Percentiles rank a stretch among this genome's conserved stretches.
phyloP scores from a whole-genome alignment of 2,888 invertebrate genomes.

The Pheosia tremula region DNA sequence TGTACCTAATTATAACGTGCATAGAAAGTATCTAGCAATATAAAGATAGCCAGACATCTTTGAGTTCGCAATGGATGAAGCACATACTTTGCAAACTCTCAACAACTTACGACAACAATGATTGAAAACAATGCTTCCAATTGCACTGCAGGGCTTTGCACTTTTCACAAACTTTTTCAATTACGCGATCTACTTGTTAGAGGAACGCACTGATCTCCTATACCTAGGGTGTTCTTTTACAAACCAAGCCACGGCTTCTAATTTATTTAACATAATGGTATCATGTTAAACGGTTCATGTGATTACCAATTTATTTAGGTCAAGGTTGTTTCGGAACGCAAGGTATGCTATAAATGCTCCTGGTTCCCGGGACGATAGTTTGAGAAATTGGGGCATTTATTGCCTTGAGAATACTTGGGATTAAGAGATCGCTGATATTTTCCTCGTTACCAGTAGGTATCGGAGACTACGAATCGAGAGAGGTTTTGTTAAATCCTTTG shows the following conservation, averaged over 20 bases:
- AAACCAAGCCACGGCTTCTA: no score
- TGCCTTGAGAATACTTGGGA: constrained; percentile 3
- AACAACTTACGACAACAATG: constrained; percentile 11
- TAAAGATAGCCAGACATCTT: no score
- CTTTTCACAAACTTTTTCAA: constrained; percentile 11
- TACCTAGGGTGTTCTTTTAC: no score
- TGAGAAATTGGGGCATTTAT: constrained; percentile 9
- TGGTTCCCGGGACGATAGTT: constrained; percentile 12
- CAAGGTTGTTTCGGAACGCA: constrained; percentile 25
- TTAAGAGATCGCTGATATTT: not conserved
- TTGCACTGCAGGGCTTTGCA: constrained; percentile 3
- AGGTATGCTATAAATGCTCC: constrained; percentile 11
- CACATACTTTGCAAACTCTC: no score
- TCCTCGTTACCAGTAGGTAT: no score
- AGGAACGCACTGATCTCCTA: no score
- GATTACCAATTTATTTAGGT: constrained; percentile 18
- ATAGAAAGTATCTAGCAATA: no score
- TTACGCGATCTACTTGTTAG: constrained; percentile 13
- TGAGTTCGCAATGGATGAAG: no score
- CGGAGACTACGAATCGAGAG: no score
- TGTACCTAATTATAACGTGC: no score
- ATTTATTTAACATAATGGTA: constrained; percentile 23
- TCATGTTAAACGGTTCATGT: not conserved
- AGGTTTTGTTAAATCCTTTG: no score
- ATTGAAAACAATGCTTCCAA: constrained; percentile 15